Base-by-base conservation (phyloP, 2,888 invertebrate genomes). In the Drosophila nigricruria region DNA sequence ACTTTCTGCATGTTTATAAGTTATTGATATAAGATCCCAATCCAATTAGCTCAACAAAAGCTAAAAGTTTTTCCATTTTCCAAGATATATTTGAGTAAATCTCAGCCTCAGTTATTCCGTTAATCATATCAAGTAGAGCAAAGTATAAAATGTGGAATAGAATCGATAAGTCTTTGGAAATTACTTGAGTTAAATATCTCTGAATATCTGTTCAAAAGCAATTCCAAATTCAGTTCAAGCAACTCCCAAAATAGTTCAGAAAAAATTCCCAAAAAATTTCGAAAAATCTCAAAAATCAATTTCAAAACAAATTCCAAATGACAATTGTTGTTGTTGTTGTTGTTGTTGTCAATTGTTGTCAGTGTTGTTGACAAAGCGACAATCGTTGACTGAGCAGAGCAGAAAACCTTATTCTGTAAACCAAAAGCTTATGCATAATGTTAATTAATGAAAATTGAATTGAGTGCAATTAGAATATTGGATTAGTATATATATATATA, bases 401-500 rank as follows among this genome's bases (percentile, higher is more conserved):
- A n/a, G n/a, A 10, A 5, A 47, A 27, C 47, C n/a, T n/a, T n/a
- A n/a, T 47, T 47, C 32, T 50, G 50, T 25, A 9, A 45, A 8
- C 25, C 45, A 45, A 45, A 45, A 45, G 50, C 50, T 20, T 32
- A 32, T 32, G 18, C 32, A 20, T 32, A 32, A 38, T 38, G 32
- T 25, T 38, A 12, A 27, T 34, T 38, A 56, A 42, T 65, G 42
- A 25, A 38, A 25, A 47, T 47, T 27, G 18, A 36, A 38, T 47
- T 25, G 27, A 16, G 45, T 65, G 42, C 18, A 25, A 53, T 25
- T 14, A 36, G 30, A 36, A 36, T 3, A 52, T 65, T 50, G 18
- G 50, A 36, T 65, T 45, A 52, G 27, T 65, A 23, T 23, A 16
- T 23, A 36, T 12, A 20, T 5, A 10, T 27, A 27, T n/a, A n/a